These are phyloP conservation scores for Sapajus apella DNA, from an alignment of 2,113 vertebrate species.

Conservation along the genomic window DNA sequence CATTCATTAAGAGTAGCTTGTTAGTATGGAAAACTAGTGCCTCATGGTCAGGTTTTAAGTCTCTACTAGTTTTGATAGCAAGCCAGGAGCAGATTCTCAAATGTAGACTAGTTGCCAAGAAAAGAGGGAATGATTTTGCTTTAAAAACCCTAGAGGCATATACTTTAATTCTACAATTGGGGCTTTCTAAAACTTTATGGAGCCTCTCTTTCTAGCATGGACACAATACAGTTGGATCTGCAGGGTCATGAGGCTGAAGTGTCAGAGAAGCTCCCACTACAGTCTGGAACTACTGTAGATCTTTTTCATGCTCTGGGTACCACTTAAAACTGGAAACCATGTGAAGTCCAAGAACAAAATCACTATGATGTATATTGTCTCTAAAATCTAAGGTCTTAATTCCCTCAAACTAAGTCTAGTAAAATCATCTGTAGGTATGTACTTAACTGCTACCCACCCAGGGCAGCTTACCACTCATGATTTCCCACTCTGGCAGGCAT, in stretches of 20 bases:
- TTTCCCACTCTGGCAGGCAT: neutral
- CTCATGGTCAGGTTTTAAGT: neutral
- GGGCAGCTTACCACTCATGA: neutral
- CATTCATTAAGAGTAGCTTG: neutral
- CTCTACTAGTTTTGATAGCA: neutral
- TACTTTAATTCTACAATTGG: neutral
- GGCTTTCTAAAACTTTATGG: neutral
- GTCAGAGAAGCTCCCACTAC: neutral
- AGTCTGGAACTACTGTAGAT: neutral
- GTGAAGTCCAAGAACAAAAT: neutral
- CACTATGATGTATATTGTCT: neutral
- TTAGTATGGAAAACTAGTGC: neutral
- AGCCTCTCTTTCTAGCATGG: neutral
- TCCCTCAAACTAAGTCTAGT: neutral
- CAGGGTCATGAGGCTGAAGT: neutral
- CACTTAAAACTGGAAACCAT: neutral
- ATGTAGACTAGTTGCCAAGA: neutral
- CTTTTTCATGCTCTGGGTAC: neutral
- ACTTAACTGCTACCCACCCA: neutral
- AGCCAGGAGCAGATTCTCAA: neutral
- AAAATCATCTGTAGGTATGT: neutral
- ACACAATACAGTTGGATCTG: neutral
- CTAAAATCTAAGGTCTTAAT: neutral
- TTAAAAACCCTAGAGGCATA: neutral
- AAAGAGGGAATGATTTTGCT: neutral